Base-by-base conservation (phyloP, 2,113 vertebrate species). In the Panurus biarmicus region DNA sequence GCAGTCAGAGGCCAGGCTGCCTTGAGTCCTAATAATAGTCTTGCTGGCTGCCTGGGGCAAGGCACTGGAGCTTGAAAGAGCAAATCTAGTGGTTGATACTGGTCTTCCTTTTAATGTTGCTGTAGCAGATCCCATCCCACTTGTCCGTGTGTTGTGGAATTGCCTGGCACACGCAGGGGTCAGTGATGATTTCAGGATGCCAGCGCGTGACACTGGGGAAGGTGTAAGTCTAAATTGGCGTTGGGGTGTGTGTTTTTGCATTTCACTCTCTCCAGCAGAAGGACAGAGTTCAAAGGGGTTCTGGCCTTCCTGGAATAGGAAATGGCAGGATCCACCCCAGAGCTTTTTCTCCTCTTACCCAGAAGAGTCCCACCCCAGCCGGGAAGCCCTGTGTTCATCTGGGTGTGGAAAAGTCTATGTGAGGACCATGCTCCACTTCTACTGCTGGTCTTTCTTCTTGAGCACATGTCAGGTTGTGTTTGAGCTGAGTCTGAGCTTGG, bases 281-380 rank as follows among this genome's bases (percentile, higher is more conserved):
- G 61, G 73, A 91, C 9, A 7, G 81, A 93, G 90, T 93, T 95
- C 95, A 96, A 72, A 96, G 87, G 36, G 58, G 28, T 61, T 87
- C 61, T 87, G 84, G 48, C 77, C 61, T 96, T 95, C 85, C 74
- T 77, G 82, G 89, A 87, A 91, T 65, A 69, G 81, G 77, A 79
- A 72, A 53, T 2, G 12, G 57, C 0, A 1, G 44, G 81, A 93
- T 89, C 91, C 92, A 91, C 93, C 93, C 94, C 0, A 0, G 36
- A 89, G 73, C 81, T 40, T 87, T 69, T 87, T 78, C 70, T 91
- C 9, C 36, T 87, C 84, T 96, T 90, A n/a, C 44, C 87, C 73
- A 94, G 73, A 87, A 74, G 60, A 15, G 86, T 92, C 70, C 93
- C 77, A 3, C 80, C 91, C 89, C 80, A 91, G 42, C 61, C 0